Evolutionary conservation across 2,888 invertebrate species (phyloP).

Genomic region (Gryllus longicercus): DNA sequence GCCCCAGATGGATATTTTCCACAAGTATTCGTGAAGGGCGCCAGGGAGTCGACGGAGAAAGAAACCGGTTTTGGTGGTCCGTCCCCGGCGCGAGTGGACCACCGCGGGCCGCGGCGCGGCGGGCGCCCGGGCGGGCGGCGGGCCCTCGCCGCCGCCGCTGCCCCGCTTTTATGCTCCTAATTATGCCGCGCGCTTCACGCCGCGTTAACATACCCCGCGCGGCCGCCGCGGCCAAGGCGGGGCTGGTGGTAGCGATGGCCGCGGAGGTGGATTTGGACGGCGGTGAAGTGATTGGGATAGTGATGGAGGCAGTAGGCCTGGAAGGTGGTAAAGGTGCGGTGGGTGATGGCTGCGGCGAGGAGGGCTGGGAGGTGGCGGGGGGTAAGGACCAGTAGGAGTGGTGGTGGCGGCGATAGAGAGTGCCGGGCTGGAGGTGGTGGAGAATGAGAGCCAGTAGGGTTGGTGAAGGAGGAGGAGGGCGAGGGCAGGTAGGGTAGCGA

Average conservation of each 20-base stretch:
- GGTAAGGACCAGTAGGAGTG: too few relatives aligned
- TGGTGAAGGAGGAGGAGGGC: too few relatives aligned
- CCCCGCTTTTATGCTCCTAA: not conserved
- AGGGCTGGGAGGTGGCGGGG: too few relatives aligned
- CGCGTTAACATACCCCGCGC: not conserved
- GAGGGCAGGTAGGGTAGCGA: too few relatives aligned
- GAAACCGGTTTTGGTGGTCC: not conserved
- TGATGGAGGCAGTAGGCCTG: not conserved
- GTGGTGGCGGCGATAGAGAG: too few relatives aligned
- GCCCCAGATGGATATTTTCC: slow-evolving; percentile 1
- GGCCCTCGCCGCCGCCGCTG: not conserved
- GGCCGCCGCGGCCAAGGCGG: not conserved
- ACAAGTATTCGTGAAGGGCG: not conserved
- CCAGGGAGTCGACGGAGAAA: not conserved
- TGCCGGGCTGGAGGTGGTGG: too few relatives aligned
- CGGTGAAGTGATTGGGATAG: not conserved
- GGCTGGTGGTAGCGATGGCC: not conserved
- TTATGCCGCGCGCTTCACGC: slow-evolving; percentile 7
- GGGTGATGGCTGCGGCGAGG: too few relatives aligned
- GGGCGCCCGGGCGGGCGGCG: not conserved
- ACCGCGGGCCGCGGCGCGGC: not conserved
- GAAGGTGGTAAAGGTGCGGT: not conserved
- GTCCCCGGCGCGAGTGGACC: not conserved
- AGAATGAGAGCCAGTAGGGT: too few relatives aligned
- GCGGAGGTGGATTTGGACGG: not conserved